phyloP scores from a whole-genome alignment of 1,140 invertebrate species.

The Marisa cornuarietis region DNA sequence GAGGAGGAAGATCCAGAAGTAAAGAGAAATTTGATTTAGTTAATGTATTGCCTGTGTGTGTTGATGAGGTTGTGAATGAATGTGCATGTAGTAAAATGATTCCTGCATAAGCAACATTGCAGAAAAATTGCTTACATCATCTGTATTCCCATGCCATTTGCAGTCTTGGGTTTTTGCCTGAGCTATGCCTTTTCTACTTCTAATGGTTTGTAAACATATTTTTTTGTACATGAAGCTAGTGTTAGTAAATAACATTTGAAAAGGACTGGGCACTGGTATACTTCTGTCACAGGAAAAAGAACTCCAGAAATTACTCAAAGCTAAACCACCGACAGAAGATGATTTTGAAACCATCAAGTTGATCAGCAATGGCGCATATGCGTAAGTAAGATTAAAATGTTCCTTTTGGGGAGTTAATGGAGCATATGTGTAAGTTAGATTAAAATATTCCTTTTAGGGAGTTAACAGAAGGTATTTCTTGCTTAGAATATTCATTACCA shows the following conservation, averaged over 20 bases:
- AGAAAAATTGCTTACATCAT: no score
- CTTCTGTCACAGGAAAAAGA: constrained; percentile 25
- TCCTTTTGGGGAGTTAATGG: no score
- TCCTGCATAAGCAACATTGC: no score
- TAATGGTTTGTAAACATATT: not conserved
- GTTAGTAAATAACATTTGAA: not conserved
- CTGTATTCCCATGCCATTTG: no score
- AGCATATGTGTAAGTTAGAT: no score
- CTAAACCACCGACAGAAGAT: constrained; percentile 80
- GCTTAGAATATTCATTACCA: no score
- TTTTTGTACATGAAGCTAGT: not conserved
- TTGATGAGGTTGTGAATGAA: no score
- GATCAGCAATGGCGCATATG: constrained; percentile 90
- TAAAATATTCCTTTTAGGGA: no score
- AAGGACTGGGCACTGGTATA: not conserved
- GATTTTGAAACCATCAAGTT: constrained; percentile 98
- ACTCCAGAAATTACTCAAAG: constrained; percentile 38
- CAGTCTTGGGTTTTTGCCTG: not conserved
- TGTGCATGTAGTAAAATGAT: no score
- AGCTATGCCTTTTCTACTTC: not conserved
- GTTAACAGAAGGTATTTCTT: no score
- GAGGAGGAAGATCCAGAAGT: constrained; percentile 35
- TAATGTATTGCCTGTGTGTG: not conserved
- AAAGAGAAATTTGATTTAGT: not conserved
- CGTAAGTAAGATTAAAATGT: constrained; percentile 55